Evolutionary conservation across 2,113 vertebrate genomes (phyloP).

Genomic region (Eclectus roratus): DNA sequence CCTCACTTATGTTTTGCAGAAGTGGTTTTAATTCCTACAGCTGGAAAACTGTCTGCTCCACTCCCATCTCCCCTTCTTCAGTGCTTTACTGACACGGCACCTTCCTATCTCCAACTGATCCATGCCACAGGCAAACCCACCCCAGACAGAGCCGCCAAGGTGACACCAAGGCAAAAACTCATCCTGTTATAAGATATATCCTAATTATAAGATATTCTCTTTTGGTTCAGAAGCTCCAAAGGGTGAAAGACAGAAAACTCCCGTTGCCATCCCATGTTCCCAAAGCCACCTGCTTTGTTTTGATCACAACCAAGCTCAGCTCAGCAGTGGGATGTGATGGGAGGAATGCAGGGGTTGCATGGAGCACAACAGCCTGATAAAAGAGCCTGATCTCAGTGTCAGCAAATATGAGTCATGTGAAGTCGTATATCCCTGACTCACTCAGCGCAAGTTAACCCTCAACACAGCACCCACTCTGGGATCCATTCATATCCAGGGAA

Average conservation of each 20-base stretch:
- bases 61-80: neutral
- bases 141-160: neutral
- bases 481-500: neutral
- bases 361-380: neutral
- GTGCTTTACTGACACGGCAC: neutral
- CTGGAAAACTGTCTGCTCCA: neutral
- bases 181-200: neutral
- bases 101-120: neutral
- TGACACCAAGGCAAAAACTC: neutral
- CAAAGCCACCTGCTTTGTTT: neutral
- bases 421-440: neutral
- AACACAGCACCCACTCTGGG: neutral
- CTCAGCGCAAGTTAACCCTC: neutral
- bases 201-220: neutral
- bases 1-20: neutral
- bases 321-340: fast-evolving
- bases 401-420: neutral
- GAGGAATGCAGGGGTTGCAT: neutral
- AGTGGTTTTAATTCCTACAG: neutral
- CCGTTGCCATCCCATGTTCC: neutral
- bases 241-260: neutral
- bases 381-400: neutral
- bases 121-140: neutral
- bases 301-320: neutral
- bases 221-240: neutral